Evolutionary conservation across 1,140 invertebrate species (phyloP).

Genomic region (Brachionus manjavacas): DNA sequence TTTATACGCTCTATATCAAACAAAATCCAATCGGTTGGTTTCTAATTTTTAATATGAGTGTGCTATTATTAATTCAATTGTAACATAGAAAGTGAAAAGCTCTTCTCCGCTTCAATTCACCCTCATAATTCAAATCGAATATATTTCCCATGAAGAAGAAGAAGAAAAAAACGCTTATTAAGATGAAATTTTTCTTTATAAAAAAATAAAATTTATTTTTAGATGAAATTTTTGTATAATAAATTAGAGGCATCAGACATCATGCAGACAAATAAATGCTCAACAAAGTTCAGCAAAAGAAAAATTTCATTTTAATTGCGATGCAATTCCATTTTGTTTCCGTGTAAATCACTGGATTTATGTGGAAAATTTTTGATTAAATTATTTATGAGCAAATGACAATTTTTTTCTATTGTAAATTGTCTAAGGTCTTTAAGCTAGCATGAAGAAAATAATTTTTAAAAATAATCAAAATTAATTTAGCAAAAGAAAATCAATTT

Average conservation of each 20-base stretch:
- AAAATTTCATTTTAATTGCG: background rate
- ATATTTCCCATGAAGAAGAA: background rate
- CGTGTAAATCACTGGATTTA: background rate
- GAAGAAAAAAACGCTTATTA: background rate
- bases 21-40: background rate
- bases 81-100: conserved; percentile 3
- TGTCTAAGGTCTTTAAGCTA: no score
- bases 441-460: no score
- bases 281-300: background rate
- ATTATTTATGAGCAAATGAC: no score
- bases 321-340: background rate
- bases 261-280: background rate
- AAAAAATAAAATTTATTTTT: background rate
- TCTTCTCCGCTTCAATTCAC: background rate
- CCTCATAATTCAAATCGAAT: background rate
- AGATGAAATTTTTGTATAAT: background rate
- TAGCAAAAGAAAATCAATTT: no score
- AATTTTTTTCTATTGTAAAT: no score
- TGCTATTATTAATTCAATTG: background rate
- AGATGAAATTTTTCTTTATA: background rate
- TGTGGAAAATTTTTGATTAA: no score
- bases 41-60: background rate
- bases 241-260: background rate
- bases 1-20: conserved; percentile 4
- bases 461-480: no score